Base-by-base conservation (phyloP, 1,140 invertebrate species). In the Pseudachorutes palmiensis region DNA sequence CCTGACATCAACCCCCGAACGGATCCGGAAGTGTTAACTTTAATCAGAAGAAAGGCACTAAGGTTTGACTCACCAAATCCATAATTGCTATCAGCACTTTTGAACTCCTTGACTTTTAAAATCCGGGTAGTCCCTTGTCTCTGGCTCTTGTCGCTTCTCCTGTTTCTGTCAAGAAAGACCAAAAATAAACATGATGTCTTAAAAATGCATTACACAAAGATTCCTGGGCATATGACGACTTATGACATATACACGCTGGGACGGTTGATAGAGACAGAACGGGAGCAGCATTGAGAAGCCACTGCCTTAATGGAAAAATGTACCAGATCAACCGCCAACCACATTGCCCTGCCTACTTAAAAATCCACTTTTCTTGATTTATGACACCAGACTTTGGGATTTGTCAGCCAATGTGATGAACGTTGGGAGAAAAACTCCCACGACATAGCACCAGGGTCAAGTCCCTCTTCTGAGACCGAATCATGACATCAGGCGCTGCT, bases 301-400 rank as follows among this genome's bases (percentile, higher is more conserved):
- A n/a, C n/a, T n/a, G n/a, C n/a, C n/a, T n/a, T n/a, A n/a, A n/a
- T n/a, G n/a, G n/a, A n/a, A n/a, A n/a, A n/a, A n/a, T n/a, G n/a
- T n/a, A n/a, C n/a, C n/a, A n/a, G n/a, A n/a, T n/a, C n/a, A n/a
- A n/a, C n/a, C n/a, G n/a, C n/a, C n/a, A 22, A 55, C 51, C 51
- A 55, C 51, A 55, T 55, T 55, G 51, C 51, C 51, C 24, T 55
- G 9, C 24, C 51, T 55, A 55, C 51, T 55, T 55, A 55, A 55
- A 55, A 55, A 55, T 55, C 51, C 51, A 55, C 51, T 55, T 55
- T 55, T 26, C 12, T 24, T 55, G 51, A 55, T 55, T 55, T 55
- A 55, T 55, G 51, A 55, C 51, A 5, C 12, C 51, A 14, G 24
- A 26, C 9, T 5, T 22, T 19, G 24, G 51, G 24, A 55, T 14